A percentile compares a stretch with the other conserved stretches of the same genome.
phyloP scores from a whole-genome alignment of 2,888 invertebrate genomes.

The Tipula vernalis region DNA sequence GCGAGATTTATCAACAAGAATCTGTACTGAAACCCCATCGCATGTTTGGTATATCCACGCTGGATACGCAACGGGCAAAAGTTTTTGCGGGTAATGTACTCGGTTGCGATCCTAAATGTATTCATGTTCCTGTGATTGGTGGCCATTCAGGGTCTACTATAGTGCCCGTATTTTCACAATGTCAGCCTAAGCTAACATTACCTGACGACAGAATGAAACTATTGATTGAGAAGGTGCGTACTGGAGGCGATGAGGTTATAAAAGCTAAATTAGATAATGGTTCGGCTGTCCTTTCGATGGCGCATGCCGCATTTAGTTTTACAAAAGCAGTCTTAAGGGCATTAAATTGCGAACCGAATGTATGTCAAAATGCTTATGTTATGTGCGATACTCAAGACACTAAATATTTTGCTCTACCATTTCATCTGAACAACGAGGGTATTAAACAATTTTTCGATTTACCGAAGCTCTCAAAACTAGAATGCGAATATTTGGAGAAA shows the following conservation, averaged over 20 bases:
- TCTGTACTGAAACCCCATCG: neutral
- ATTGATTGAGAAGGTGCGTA: neutral
- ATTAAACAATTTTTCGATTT: neutral
- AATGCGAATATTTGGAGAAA: neutral
- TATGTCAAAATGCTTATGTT: neutral
- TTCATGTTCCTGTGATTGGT: neutral
- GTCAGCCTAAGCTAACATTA: neutral
- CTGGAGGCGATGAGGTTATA: neutral
- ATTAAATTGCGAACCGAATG: neutral
- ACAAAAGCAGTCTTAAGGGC: neutral
- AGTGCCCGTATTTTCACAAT: neutral
- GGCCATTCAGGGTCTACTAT: neutral
- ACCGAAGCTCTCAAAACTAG: neutral
- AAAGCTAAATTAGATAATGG: neutral
- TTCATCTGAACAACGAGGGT: neutral
- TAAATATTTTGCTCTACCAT: neutral
- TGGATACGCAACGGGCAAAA: neutral
- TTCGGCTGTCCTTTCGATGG: neutral
- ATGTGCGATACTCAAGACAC: neutral
- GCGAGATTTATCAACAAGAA: neutral
- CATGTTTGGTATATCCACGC: neutral
- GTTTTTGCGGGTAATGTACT: neutral
- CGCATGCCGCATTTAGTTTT: neutral
- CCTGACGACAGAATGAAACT: neutral
- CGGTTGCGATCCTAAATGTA: neutral